Evolutionary conservation across 1,140 invertebrate genomes (phyloP).

Genomic region (Hypsibius dujardini): DNA sequence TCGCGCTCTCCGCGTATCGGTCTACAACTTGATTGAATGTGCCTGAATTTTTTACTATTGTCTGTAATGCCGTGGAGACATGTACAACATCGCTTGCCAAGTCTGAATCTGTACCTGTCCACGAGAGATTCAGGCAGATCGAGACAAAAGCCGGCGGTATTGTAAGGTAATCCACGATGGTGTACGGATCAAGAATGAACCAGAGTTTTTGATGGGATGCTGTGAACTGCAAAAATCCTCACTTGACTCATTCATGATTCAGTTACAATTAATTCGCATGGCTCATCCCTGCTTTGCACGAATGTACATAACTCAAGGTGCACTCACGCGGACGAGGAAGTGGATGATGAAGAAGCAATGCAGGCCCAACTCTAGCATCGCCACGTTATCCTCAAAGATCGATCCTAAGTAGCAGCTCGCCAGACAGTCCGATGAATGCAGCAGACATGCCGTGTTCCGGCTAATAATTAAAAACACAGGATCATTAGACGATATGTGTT

Average conservation of each 20-base stretch:
- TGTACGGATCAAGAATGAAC: not conserved
- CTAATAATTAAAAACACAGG: constrained; percentile 24
- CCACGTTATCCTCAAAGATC: not conserved
- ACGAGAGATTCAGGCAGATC: not conserved
- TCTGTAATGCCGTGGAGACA: too few relatives aligned
- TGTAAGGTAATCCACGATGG: not conserved
- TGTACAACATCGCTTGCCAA: not conserved
- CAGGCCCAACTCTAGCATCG: not conserved
- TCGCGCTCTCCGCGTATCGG: too few relatives aligned
- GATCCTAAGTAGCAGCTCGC: not conserved
- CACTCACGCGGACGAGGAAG: too few relatives aligned
- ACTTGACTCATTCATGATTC: not conserved
- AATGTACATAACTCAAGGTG: too few relatives aligned
- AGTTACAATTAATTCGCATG: not conserved
- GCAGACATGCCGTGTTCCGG: not conserved
- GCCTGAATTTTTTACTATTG: too few relatives aligned
- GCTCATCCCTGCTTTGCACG: too few relatives aligned
- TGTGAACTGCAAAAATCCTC: not conserved
- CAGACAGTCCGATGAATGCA: not conserved
- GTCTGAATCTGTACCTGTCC: not conserved
- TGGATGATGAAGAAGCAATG: not conserved
- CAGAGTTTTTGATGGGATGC: not conserved
- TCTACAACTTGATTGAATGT: too few relatives aligned
- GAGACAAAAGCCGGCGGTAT: not conserved
- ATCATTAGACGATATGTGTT: too few relatives aligned